phyloP scores from a whole-genome alignment of 2,888 invertebrate genomes.

The Cephonodes hylas region DNA sequence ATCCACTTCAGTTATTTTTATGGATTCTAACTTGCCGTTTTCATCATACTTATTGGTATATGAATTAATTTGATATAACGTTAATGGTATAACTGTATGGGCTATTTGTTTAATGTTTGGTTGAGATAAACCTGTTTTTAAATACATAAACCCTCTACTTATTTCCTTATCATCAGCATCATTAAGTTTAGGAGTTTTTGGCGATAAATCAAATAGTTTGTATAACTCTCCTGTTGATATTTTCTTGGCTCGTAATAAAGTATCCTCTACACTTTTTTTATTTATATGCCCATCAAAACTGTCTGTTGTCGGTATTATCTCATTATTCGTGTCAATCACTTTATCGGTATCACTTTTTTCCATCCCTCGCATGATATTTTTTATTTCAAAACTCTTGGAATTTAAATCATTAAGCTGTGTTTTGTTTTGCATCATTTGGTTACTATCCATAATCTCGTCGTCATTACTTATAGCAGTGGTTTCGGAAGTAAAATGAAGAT shows the following conservation, averaged over 20 bases:
- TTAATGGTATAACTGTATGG: not conserved
- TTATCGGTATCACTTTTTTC: no score
- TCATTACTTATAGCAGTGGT: not conserved
- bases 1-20: constrained; percentile 1
- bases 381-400: not conserved
- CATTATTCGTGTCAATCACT: no score
- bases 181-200: not conserved
- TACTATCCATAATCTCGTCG: no score
- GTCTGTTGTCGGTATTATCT: not conserved
- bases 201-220: not conserved
- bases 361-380: not conserved
- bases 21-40: not conserved
- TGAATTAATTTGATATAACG: not conserved
- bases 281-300: not conserved
- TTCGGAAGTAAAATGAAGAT: not conserved
- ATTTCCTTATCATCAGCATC: not conserved
- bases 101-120: not conserved
- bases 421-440: not conserved
- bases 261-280: not conserved
- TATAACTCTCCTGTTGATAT: not conserved
- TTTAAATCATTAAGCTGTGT: not conserved
- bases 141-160: not conserved
- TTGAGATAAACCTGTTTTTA: not conserved
- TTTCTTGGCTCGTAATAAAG: not conserved
- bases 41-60: not conserved